These are phyloP conservation scores for Scomber scombrus DNA, from an alignment of 2,113 vertebrate genomes.

Conservation along the genomic window DNA sequence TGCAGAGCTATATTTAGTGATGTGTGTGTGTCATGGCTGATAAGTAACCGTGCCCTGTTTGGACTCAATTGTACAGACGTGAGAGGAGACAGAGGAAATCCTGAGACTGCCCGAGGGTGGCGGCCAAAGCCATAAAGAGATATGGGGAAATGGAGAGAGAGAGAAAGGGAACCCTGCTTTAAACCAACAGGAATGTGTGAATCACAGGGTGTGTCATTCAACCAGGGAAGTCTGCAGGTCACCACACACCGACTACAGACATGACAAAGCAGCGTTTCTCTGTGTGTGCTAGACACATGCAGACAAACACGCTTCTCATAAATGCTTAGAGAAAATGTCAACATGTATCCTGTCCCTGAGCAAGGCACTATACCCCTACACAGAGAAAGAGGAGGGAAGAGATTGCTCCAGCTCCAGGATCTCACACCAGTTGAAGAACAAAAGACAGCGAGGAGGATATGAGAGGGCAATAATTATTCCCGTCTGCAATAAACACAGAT, in stretches of 20 bases:
- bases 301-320: neutral
- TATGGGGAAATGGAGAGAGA: slow-evolving; percentile 23
- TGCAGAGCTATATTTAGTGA: slow-evolving; percentile 73
- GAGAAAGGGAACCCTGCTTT: neutral
- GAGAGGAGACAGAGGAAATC: slow-evolving; percentile 77
- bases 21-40: slow-evolving; percentile 57
- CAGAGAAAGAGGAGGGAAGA: neutral
- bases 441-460: slow-evolving; percentile 51
- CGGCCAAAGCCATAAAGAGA: slow-evolving; percentile 31
- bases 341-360: neutral
- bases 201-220: slow-evolving; percentile 41
- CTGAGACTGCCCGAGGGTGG: slow-evolving; percentile 61
- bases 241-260: neutral
- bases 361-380: neutral
- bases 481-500: slow-evolving; percentile 48
- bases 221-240: slow-evolving; percentile 2
- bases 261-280: neutral
- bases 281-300: too few species aligned
- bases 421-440: slow-evolving; percentile 30
- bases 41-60: slow-evolving; percentile 65
- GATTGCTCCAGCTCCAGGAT: neutral
- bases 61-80: slow-evolving; percentile 51
- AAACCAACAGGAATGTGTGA: slow-evolving; percentile 46
- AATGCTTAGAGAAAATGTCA: neutral
- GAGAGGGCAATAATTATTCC: slow-evolving; percentile 52